Percentiles rank a stretch among this genome's conserved stretches.
These are phyloP conservation scores for Ips typographus DNA, from an alignment of 1,140 invertebrate genomes.

Conservation along the genomic window DNA sequence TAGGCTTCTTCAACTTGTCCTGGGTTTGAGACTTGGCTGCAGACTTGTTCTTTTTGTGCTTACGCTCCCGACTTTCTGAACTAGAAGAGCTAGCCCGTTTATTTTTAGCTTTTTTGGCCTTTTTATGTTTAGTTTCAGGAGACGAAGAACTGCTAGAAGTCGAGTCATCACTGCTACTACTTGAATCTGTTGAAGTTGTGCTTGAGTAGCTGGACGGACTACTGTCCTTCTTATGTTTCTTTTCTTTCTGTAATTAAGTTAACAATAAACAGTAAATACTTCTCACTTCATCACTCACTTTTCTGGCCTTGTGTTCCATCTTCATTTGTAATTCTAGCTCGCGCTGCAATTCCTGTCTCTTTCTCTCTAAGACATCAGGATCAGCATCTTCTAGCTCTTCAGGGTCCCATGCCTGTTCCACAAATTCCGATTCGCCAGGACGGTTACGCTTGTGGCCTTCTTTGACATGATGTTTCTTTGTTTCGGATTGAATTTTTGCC, in stretches of 20 bases:
- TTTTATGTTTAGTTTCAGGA: slow-evolving; percentile 54
- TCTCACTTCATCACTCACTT: slow-evolving; percentile 8
- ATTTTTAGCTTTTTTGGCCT: slow-evolving; percentile 58
- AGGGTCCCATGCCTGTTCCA: slow-evolving; percentile 72
- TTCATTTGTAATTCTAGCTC: slow-evolving; percentile 76
- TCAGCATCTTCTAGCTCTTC: slow-evolving; percentile 80
- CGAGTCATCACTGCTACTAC: slow-evolving; percentile 61
- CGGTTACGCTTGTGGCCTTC: slow-evolving; percentile 66
- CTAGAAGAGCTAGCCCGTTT: slow-evolving; percentile 64
- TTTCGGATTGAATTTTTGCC: slow-evolving; percentile 66
- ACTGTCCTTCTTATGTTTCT: slow-evolving; percentile 61
- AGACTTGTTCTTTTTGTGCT: slow-evolving; percentile 53
- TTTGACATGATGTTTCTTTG: slow-evolving; percentile 59
- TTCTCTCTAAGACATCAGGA: slow-evolving; percentile 75
- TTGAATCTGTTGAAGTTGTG: slow-evolving; percentile 63
- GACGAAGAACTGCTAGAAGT: slow-evolving; percentile 58
- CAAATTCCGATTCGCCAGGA: slow-evolving; percentile 67
- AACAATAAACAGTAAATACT: not conserved
- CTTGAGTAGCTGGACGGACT: slow-evolving; percentile 67
- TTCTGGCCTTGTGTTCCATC: slow-evolving; percentile 59
- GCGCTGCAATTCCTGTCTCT: slow-evolving; percentile 72
- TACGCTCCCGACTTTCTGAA: slow-evolving; percentile 54
- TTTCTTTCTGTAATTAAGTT: slow-evolving; percentile 30
- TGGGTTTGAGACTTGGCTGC: slow-evolving; percentile 45
- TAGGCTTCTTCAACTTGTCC: slow-evolving; percentile 49